Evolutionary conservation across 2,797 vertebrate species (phyloP).

Genomic region (Phataginus tetradactyla): DNA sequence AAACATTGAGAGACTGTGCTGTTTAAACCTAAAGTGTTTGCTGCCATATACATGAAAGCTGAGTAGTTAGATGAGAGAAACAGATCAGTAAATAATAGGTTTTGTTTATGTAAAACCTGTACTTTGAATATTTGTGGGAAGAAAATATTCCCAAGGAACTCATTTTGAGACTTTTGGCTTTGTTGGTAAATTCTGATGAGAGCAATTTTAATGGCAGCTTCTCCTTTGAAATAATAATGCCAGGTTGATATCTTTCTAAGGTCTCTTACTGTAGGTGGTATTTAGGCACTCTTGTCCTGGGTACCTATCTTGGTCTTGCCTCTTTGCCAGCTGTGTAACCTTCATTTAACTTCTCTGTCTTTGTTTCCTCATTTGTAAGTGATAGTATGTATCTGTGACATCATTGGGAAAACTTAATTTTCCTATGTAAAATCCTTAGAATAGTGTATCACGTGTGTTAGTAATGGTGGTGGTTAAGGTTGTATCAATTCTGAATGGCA

Average conservation of each 20-base stretch:
- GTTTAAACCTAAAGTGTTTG: not conserved
- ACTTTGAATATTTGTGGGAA: not conserved
- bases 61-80: not conserved
- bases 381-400: not conserved
- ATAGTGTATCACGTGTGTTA: not conserved
- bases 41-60: not conserved
- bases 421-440: not conserved
- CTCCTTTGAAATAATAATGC: not conserved
- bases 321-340: not conserved
- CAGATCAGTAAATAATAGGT: not conserved
- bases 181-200: not conserved
- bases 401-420: not conserved
- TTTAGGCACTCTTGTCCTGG: not conserved
- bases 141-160: not conserved
- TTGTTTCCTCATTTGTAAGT: not conserved
- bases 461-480: not conserved
- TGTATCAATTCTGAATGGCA: not conserved
- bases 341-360: not conserved
- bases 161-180: not conserved
- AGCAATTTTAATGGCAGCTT: not conserved
- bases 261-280: not conserved
- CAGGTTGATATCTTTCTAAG: not conserved
- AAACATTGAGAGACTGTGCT: not conserved
- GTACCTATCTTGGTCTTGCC: not conserved
- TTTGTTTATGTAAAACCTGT: not conserved